Evolutionary conservation across 2,888 invertebrate genomes (phyloP), one percentile per base, ranked within the genome.

Genomic region (Cyaniris semiargus): DNA sequence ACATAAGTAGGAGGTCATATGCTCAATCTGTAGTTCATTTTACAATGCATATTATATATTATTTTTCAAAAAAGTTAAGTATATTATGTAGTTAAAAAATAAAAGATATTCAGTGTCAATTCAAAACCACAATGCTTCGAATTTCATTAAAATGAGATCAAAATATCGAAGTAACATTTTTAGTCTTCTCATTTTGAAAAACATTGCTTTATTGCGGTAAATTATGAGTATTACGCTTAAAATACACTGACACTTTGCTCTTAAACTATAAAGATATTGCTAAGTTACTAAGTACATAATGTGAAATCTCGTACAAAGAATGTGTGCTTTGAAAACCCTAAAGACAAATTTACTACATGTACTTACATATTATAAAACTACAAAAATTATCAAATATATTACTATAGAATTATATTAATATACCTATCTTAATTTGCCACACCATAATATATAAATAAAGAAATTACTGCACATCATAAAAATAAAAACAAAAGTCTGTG

Each of bases 231-330:
- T 76, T 76, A 72, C 23, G 18, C 60, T 44, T 76, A 70, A 53
- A 53, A 76, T 71, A 31, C 31, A 70, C 48, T 58, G 21, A 56
- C 71, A 38, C 76, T n/a, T 27, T 48, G 53, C 27, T 53, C 76
- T 71, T 71, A 56, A n/a, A 15, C 76, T 76, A 76, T 70, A 44
- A 48, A 76, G 53, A 76, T 76, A 76, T 70, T 34, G 71, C 71
- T 76, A 38, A 72, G n/a, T 58, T 72, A 72, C 71, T 76, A 76
- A 76, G 76, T 76, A 76, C 76, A 71, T 34, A 38, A 34, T 31
- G 48, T 48, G 31, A 66, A 27, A 18, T 44, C 44, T 74, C 74
- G 7, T 48, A 48, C 38, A 48, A 18, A 74, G 18, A 7, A 18
- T 74, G 18, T 72, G 38, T 48, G 71, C 71, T 44, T 34, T 21